These are phyloP conservation scores for Tragulus kanchil DNA, from an alignment of 2,113 vertebrate species.

Conservation along the genomic window DNA sequence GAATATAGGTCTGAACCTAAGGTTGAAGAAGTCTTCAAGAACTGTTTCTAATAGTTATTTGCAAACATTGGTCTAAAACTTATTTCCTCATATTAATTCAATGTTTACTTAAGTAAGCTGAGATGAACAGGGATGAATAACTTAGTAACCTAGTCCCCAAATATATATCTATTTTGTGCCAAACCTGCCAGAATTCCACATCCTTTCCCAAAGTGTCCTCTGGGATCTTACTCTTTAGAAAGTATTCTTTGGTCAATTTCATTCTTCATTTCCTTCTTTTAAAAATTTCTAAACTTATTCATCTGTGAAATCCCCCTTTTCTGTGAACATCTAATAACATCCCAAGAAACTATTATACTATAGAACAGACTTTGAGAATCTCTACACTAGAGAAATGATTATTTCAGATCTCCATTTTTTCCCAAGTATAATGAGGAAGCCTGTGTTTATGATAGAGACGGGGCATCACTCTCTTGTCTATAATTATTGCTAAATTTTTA, in stretches of 20 bases:
- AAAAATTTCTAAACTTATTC: conserved; percentile 5
- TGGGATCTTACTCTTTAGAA: neutral
- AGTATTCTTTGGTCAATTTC: neutral
- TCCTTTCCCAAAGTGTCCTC: neutral
- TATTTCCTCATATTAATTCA: neutral
- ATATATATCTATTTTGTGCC: neutral
- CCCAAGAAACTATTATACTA: neutral
- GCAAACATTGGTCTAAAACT: neutral
- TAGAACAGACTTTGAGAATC: neutral
- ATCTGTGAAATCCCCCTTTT: neutral
- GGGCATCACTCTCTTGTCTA: too few relatives aligned
- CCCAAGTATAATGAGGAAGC: too few relatives aligned
- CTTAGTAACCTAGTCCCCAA: neutral
- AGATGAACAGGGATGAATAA: neutral
- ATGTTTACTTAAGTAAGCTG: neutral
- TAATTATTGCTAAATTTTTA: too few relatives aligned
- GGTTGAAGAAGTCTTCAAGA: neutral
- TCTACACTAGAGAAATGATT: neutral
- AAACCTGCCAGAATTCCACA: neutral
- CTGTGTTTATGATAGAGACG: too few relatives aligned
- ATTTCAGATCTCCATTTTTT: neutral
- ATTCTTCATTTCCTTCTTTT: neutral
- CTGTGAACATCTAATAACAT: neutral
- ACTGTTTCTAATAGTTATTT: neutral
- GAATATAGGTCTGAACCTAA: neutral